Base-by-base conservation (phyloP, 2,113 vertebrate genomes). In the Chlorodrepanis virens region DNA sequence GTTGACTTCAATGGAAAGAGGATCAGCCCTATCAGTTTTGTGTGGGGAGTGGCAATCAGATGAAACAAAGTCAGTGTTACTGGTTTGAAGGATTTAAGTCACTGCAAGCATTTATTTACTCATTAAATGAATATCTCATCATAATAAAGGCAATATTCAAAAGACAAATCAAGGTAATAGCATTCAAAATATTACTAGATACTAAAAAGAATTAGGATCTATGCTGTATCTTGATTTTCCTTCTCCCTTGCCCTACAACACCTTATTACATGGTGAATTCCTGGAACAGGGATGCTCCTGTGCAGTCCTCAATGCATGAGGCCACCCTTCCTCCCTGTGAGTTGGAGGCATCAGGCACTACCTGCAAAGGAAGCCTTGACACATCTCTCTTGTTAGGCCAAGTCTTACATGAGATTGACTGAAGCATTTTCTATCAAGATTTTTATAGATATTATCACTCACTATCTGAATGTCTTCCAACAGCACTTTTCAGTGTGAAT, bases 241-340 rank as follows among this genome's bases (percentile, higher is more conserved):
- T 71, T 39, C 40, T 85, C 37, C 18, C 23, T 71, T 52, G 23
- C 13, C 49, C 24, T 68, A 20, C 22, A 59, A 2, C 6, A 11
- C 22, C 17, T 40, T 35, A 13, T 7, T 19, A 23, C 1, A 2
- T 20, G 21, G 40, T 42, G 56, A 40, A 37, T 76, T 83, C 18
- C 49, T 56, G 40, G 20, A 77, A 56, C 6, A 28, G 7, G 14
- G 31, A 20, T 77, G 18, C 31, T 69, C 35, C 14, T 40, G 9
- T 28, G 24, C 0, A 2, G 9, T 53, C 37, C 45, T 68, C 0
- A 0, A 25, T 29, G 16, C 18, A 4, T 8, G 29, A 47, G 27
- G 67, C 11, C 11, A 22, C 23, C 4, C 24, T 53, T 11, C 14
- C 7, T 53, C 8, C 24, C 15, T 12, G 7, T 7, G 12, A 78